Conservation (phyloP, 2,888 invertebrate species). For the Folsomia manolachei region DNA sequence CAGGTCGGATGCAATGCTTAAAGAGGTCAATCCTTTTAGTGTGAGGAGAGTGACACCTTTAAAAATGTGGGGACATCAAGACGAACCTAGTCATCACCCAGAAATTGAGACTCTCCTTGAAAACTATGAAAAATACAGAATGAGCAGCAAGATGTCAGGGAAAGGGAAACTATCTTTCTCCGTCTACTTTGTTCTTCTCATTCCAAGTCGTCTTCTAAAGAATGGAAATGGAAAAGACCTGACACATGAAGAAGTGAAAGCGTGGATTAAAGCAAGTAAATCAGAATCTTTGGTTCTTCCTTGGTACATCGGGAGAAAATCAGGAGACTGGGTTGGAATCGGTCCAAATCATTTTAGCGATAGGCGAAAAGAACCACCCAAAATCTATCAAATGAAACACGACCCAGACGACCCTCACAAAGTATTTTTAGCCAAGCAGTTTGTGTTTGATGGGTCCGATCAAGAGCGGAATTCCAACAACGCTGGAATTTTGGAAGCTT, state of each 20-base stretch:
- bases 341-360: neutral
- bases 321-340: neutral
- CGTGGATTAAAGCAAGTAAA: neutral
- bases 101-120: too few relatives aligned
- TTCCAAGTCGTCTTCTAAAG: neutral
- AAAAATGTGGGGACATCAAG: neutral
- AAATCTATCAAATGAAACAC: neutral
- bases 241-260: neutral
- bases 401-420: neutral
- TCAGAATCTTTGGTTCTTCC: neutral
- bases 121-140: neutral
- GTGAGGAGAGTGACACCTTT: neutral
- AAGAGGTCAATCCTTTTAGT: neutral
- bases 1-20: neutral
- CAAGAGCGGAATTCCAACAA: neutral
- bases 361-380: neutral
- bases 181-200: neutral
- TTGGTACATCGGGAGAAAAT: neutral
- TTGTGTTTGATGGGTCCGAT: neutral
- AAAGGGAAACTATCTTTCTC: too few relatives aligned
- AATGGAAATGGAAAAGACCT: neutral
- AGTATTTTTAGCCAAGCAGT: neutral
- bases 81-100: neutral
- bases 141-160: too few relatives aligned
- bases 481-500: neutral